Evolutionary conservation across 2,888 invertebrate species (phyloP), one percentile per base, ranked within the genome.

Genomic region (Lithophane socia): DNA sequence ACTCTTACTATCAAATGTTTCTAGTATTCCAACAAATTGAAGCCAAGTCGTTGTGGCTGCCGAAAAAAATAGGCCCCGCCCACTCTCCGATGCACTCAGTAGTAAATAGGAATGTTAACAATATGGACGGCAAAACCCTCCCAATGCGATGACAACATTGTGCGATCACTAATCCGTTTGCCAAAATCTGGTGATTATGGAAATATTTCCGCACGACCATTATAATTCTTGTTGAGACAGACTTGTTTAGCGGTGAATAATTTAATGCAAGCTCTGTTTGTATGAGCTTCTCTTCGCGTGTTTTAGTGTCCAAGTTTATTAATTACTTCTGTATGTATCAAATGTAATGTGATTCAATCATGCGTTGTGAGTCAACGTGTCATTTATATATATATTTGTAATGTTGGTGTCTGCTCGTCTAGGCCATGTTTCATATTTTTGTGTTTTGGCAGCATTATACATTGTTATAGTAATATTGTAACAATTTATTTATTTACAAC

Each of bases 1-100:
- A 88, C 86, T 90, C 86, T 90, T 86, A 87, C 86, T 90, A 84
- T 85, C 76, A 58, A 84, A 75, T 80, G 68, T 77, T 80, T 80
- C 37, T 70, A 67, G 72, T 77, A 81, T 74, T 72, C 42, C 67
- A 63, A 77, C 60, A 67, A 78, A 79, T 79, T 79, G 49, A 49
- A 64, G 42, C n/a, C 79, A 60, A 56, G 54, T 49, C 63, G 18
- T 29, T 74, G 58, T 52, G 54, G 60, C 64, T 64, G 1, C 21
- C 4, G 58, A 49, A 68, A 61, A 72, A 13, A 73, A 49, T 65
- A 49, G 8, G 29, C 64, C 13, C 72, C 58, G n/a, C 58, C 75
- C 49, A 24, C 58, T 44, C 21, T 29, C 24, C 18, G 24, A 5
- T 47, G 29, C 16, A 37, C 24, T 58, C 67, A 24, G 10, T n/a